Base-by-base conservation (phyloP, 1,140 invertebrate genomes). In the Mycetomoellerius zeteki region DNA sequence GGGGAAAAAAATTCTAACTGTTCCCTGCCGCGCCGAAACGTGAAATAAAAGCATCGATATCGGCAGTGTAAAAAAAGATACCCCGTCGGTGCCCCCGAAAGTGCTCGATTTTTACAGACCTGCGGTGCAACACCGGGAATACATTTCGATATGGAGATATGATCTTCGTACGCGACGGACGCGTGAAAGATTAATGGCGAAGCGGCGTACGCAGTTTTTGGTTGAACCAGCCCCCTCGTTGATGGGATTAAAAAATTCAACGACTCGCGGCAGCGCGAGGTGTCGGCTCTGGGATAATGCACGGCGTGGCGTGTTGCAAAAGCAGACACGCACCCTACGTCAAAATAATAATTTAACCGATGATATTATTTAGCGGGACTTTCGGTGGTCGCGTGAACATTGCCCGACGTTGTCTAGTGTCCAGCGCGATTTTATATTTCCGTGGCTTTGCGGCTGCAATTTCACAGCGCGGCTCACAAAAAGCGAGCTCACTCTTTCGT, bases 231-330 rank as follows among this genome's bases (percentile, higher is more conserved):
- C 30, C 77, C 77, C 76, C 52, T 19, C 76, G 84, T 86, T 73
- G 88, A 89, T 77, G 71, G 76, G 71, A 89, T 90, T 89, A 89
- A 90, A 90, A 90, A 90, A 89, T 89, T 89, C 76, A 89, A 76
- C 88, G 67, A 89, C 37, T 30, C 62, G 27, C 87, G 60, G 71
- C 80, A 52, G 52, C 72, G 72, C 73, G 78, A 73, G 78, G 52
- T 77, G 64, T 88, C 54, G 50, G 69, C 14, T 30, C 27, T 16
- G 30, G 58, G 58, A 88, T 78, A 89, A 89, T 75, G 58, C 73
- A 30, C 52, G 33, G 19, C 27, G 43, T 80, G 80, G 30, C 80
- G 72, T 14, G 24, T 7, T 37, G 30, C 30, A 24, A 60, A 75
- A 50, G 47, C 67, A 14, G 8, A n/a, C 71, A 33, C 64, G 21